Percentiles rank a stretch among this genome's conserved stretches.
Conservation (phyloP, 2,797 vertebrate species). For the Notamacropus eugenii region DNA sequence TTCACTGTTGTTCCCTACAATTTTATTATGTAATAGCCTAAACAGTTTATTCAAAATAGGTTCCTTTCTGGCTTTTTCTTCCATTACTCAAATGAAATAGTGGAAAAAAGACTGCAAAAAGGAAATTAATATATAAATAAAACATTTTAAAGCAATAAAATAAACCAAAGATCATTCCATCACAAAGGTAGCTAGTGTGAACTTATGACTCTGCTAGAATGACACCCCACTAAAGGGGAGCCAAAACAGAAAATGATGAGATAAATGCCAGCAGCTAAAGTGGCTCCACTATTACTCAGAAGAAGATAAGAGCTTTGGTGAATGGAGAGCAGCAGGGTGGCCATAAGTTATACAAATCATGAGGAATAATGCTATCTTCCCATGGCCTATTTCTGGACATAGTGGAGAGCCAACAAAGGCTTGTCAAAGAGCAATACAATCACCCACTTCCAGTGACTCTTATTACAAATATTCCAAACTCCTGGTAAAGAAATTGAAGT, state of each 20-base stretch:
- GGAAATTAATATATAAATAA: not conserved
- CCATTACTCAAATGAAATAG: slow-evolving; percentile 21
- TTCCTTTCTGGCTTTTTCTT: not conserved
- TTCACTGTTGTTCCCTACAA: slow-evolving; percentile 13
- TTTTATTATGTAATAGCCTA: not conserved
- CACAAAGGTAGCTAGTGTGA: not conserved
- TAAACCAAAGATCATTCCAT: not conserved
- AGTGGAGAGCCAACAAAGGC: not conserved
- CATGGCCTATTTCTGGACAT: not conserved
- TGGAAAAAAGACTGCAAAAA: not conserved
- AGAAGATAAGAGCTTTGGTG: not conserved
- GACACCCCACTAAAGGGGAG: not conserved
- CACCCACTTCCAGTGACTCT: not conserved
- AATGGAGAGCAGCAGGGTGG: not conserved
- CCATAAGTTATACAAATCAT: not conserved
- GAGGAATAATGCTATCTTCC: not conserved
- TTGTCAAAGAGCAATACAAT: not conserved
- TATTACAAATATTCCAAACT: not conserved
- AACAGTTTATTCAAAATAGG: not conserved
- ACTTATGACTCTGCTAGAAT: not conserved
- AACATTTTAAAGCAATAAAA: not conserved
- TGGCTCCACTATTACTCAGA: not conserved
- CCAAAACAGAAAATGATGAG: not conserved
- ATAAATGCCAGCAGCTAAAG: not conserved
- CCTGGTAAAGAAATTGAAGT: not conserved